These are phyloP conservation scores for Struthio camelus DNA, from an alignment of 2,113 vertebrate genomes.

Conservation along the genomic window DNA sequence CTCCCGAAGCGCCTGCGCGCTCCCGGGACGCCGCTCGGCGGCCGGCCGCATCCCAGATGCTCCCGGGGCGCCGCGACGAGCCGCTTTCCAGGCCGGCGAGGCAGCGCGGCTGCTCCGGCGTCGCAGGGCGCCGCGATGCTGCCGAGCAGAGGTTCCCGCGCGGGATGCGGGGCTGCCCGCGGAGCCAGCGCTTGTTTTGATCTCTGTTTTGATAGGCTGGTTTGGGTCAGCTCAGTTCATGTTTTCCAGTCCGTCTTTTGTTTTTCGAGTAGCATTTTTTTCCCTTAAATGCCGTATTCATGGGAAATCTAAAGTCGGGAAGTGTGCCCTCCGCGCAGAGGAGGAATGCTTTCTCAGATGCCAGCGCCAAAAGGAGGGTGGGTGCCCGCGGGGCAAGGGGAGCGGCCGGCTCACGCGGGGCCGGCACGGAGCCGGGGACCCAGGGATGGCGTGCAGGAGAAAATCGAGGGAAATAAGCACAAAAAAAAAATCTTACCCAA, in stretches of 20 bases:
- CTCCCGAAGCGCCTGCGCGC: no score
- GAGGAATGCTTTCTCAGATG: not conserved
- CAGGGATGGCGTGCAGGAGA: not conserved
- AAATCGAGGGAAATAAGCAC: no score
- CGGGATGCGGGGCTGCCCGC: rapidly evolving
- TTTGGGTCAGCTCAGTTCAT: not conserved
- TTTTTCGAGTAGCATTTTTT: not conserved
- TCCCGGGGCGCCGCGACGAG: no score
- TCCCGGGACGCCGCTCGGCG: no score
- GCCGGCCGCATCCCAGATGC: no score
- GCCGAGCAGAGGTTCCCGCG: rapidly evolving
- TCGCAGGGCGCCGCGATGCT: no score
- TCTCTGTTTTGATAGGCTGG: not conserved
- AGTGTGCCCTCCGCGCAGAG: not conserved
- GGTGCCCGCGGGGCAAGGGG: not conserved
- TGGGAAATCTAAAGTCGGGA: not conserved
- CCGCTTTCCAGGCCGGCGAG: no score
- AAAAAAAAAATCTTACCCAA: slow-evolving; percentile 77
- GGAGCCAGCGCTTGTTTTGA: not conserved
- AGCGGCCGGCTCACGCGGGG: not conserved
- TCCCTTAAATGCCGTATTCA: not conserved
- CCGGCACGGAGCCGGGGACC: not conserved
- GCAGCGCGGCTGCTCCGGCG: not conserved
- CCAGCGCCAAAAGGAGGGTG: not conserved
- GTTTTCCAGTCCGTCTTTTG: not conserved